A percentile compares a stretch with the other conserved stretches of the same genome.
phyloP scores from a whole-genome alignment of 2,888 invertebrate genomes.

The Piscicola geometra region DNA sequence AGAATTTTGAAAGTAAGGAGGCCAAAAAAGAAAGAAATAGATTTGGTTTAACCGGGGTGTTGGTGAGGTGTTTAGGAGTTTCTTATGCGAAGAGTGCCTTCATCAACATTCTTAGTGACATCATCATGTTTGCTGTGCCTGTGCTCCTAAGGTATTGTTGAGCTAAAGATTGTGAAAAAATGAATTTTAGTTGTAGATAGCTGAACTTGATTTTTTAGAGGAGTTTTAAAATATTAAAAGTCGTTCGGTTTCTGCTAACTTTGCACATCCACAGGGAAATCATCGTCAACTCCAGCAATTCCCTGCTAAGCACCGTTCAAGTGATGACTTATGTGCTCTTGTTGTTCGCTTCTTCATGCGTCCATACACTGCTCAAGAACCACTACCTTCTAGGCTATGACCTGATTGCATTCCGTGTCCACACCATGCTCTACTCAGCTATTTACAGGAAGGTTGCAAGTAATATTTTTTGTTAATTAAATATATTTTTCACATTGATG shows the following conservation, averaged over 20 bases:
- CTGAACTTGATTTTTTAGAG: too few species aligned
- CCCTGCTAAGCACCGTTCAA: background rate
- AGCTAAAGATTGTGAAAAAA: too few species aligned
- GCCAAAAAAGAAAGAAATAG: background rate
- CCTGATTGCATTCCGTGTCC: constrained; percentile 57
- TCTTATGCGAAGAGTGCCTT: background rate
- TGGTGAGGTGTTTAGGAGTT: background rate
- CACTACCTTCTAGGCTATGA: constrained; percentile 58
- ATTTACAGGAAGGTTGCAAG: constrained; percentile 57
- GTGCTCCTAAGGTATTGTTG: constrained; percentile 10
- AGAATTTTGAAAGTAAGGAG: too few species aligned
- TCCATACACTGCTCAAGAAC: constrained; percentile 57
- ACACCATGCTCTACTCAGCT: constrained; percentile 56
- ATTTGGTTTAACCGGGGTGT: background rate
- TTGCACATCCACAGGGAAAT: background rate
- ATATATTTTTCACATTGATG: too few species aligned
- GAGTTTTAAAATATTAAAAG: too few species aligned
- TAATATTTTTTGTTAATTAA: background rate
- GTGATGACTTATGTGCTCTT: background rate
- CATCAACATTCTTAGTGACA: constrained; percentile 13
- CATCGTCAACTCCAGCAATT: background rate
- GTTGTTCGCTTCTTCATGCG: constrained; percentile 52
- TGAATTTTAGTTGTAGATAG: too few species aligned
- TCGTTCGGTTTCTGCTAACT: too few species aligned
- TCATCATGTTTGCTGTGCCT: constrained; percentile 20